These are phyloP conservation scores for Nothura maculosa DNA, from an alignment of 2,797 vertebrate genomes.

Conservation along the genomic window DNA sequence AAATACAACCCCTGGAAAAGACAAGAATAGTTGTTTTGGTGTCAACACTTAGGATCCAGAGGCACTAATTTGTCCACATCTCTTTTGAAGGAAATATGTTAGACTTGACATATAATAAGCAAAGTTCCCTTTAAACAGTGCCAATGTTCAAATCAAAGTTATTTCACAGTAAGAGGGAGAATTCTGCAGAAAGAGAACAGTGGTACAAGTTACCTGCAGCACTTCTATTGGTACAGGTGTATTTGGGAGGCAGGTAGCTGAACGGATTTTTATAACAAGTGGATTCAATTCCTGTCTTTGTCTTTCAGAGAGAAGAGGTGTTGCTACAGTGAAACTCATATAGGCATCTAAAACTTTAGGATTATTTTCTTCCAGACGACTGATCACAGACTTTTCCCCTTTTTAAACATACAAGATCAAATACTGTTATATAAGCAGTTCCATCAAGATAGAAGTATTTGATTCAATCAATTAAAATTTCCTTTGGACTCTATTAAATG, in stretches of 20 bases:
- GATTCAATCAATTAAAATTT: background rate
- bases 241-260: constrained; percentile 82
- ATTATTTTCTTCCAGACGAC: constrained; percentile 58
- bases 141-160: background rate
- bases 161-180: background rate
- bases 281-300: constrained; percentile 88
- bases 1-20: background rate
- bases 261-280: constrained; percentile 84
- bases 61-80: background rate
- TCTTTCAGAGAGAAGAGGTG: constrained; percentile 84
- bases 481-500: background rate
- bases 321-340: constrained; percentile 81
- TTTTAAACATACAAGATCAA: background rate
- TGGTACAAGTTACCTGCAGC: constrained; percentile 80
- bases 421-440: background rate
- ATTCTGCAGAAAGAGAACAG: background rate
- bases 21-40: background rate
- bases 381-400: constrained; percentile 81
- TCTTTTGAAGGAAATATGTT: background rate
- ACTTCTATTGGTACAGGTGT: constrained; percentile 77
- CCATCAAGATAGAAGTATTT: background rate
- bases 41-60: background rate
- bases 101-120: background rate
- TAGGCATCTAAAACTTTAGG: constrained; percentile 79
- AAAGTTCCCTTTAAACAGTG: background rate